These are phyloP conservation scores for Drosophila leonis DNA, from an alignment of 2,888 invertebrate genomes.

Conservation along the genomic window DNA sequence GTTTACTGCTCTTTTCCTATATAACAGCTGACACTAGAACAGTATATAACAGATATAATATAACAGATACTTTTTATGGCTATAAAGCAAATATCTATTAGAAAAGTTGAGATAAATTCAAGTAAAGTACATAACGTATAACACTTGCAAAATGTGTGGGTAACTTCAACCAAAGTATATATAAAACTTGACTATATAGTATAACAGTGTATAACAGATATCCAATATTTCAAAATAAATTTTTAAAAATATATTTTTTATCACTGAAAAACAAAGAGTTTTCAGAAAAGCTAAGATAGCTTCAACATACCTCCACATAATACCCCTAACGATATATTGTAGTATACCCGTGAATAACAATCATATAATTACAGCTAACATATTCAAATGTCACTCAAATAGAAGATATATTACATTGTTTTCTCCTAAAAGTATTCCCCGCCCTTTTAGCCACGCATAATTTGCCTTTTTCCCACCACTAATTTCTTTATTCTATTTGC, in stretches of 20 bases:
- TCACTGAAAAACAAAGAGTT: background rate
- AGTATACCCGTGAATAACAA: background rate
- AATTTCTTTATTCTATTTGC: conserved; percentile 43
- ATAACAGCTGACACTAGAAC: background rate
- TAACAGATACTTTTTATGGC: no score
- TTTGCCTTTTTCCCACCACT: conserved; percentile 33
- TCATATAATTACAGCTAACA: background rate
- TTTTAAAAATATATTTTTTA: background rate
- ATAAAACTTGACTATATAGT: no score
- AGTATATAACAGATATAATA: conserved; percentile 2
- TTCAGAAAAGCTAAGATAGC: background rate
- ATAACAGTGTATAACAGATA: background rate
- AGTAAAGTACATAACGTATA: no score
- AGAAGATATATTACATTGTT: background rate
- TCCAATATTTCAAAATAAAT: background rate
- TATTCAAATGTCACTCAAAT: background rate
- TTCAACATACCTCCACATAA: background rate
- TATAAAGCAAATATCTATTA: no score
- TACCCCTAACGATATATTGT: no score
- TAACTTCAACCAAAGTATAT: no score
- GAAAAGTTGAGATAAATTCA: no score
- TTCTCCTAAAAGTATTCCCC: background rate
- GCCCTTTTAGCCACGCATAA: conserved; percentile 10
- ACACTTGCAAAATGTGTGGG: no score
- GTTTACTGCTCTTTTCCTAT: background rate